A percentile compares a stretch with the other conserved stretches of the same genome.
These are phyloP conservation scores for Onychomys arenicola DNA, from an alignment of 2,797 vertebrate genomes.

Conservation along the genomic window DNA sequence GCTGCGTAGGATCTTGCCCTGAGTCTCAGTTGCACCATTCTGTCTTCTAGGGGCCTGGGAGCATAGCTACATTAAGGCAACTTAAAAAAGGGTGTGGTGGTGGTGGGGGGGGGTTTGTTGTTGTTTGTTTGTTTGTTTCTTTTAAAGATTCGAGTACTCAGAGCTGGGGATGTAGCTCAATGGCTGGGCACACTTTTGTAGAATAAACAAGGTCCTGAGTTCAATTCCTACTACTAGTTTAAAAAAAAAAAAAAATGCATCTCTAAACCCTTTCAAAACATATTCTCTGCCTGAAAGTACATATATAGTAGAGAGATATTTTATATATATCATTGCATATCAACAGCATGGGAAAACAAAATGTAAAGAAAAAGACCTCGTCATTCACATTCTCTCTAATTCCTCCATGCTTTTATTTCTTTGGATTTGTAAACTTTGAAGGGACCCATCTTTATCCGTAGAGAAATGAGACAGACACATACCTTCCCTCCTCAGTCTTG, in stretches of 20 bases:
- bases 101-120: too few species aligned
- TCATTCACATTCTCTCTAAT: not conserved
- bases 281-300: not conserved
- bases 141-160: not conserved
- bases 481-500: not conserved
- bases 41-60: not conserved
- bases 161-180: not conserved
- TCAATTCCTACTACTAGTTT: not conserved
- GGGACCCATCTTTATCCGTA: not conserved
- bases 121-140: not conserved
- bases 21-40: not conserved
- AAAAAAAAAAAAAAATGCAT: not conserved
- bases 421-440: not conserved
- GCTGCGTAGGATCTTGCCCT: not conserved
- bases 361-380: not conserved
- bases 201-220: not conserved
- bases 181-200: not conserved
- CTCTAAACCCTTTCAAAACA: conserved; percentile 22
- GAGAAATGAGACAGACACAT: not conserved
- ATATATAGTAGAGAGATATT: not conserved
- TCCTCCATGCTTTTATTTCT: not conserved
- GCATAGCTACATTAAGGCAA: not conserved
- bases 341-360: not conserved
- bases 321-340: not conserved
- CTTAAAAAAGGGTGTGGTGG: not conserved